Conservation (phyloP, 2,113 vertebrate genomes). For the Callaeas wilsoni region DNA sequence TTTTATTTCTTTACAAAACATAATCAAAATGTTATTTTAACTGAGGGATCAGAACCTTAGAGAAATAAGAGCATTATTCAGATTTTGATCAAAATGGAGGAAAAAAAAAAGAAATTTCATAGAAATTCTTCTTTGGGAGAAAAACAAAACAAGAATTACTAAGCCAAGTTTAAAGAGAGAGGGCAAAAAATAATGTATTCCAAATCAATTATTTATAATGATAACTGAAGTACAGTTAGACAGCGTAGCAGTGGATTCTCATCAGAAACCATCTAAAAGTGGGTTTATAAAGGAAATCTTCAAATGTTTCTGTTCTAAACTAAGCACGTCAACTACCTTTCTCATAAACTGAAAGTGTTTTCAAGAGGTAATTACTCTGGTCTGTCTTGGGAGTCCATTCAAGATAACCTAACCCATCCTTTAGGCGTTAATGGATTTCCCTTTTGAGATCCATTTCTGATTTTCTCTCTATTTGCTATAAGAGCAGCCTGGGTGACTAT, state of each 20-base stretch:
- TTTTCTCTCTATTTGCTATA: background rate
- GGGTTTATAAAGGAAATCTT: background rate
- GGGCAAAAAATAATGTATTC: background rate
- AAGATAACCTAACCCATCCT: background rate
- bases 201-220: background rate
- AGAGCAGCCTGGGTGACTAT: background rate
- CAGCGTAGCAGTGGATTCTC: background rate
- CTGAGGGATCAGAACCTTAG: background rate
- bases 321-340: background rate
- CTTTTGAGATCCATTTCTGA: background rate
- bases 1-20: background rate
- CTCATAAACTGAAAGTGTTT: background rate
- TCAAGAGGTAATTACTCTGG: background rate
- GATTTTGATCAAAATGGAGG: background rate
- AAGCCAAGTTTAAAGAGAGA: background rate
- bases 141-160: background rate
- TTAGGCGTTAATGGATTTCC: background rate
- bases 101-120: background rate
- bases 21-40: background rate
- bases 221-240: background rate
- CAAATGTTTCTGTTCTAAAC: background rate
- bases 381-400: background rate
- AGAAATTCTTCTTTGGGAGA: background rate
- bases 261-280: background rate
- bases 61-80: background rate